Conservation (phyloP, 2,888 invertebrate genomes). For the Acronicta alni region DNA sequence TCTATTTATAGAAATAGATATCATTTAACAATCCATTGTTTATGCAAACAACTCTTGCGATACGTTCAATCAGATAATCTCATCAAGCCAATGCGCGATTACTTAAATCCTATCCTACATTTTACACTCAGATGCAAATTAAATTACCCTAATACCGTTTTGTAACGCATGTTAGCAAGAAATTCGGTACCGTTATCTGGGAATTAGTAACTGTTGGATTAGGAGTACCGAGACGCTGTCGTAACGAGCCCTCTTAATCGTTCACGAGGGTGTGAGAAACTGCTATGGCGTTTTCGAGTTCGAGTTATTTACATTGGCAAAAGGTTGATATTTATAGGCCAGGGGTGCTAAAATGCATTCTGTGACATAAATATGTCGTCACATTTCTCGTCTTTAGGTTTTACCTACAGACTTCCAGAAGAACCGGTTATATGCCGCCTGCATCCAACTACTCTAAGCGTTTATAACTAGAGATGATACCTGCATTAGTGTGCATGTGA, state of each 20-base stretch:
- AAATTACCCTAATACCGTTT: slow-evolving; percentile 63
- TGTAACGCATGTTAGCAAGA: slow-evolving; percentile 65
- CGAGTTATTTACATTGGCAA: slow-evolving; percentile 63
- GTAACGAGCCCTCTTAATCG: slow-evolving; percentile 63
- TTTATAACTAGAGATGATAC: too few relatives aligned
- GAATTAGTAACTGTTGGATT: slow-evolving; percentile 73
- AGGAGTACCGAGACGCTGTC: slow-evolving; percentile 31
- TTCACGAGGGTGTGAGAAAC: slow-evolving; percentile 68
- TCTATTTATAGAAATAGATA: too few relatives aligned
- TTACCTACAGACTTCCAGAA: too few relatives aligned
- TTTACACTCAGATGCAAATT: slow-evolving; percentile 63
- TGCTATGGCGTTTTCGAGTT: slow-evolving; percentile 59
- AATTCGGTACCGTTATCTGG: slow-evolving; percentile 71
- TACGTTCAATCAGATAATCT: slow-evolving; percentile 41
- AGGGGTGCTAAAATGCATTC: slow-evolving; percentile 51
- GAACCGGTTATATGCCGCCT: too few relatives aligned
- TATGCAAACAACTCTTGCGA: slow-evolving; percentile 37
- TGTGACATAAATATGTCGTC: too few relatives aligned
- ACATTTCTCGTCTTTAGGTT: too few relatives aligned
- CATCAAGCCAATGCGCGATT: slow-evolving; percentile 45
- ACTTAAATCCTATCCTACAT: slow-evolving; percentile 55
- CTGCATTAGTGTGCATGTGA: too few relatives aligned
- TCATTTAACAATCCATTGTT: slow-evolving; percentile 27
- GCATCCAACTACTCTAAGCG: too few relatives aligned
- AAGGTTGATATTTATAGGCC: slow-evolving; percentile 77